These are phyloP conservation scores for Euthynnus affinis DNA, from an alignment of 2,797 vertebrate species.

Conservation along the genomic window DNA sequence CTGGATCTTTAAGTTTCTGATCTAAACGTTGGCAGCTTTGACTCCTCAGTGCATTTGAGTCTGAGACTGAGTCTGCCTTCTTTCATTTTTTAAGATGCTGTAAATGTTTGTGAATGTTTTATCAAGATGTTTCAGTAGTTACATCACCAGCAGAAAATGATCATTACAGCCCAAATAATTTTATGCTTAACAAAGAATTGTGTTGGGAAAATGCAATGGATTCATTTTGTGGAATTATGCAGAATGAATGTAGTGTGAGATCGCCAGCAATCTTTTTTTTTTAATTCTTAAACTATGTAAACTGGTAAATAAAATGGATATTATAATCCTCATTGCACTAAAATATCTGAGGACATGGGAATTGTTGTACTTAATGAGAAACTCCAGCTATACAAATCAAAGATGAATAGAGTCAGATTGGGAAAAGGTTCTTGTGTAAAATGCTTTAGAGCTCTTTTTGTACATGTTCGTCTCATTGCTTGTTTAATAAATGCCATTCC, in stretches of 20 bases:
- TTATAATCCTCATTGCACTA: conserved; percentile 2
- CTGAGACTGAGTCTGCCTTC: too few species aligned
- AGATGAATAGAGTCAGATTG: conserved; percentile 16
- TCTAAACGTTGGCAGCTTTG: conserved; percentile 50
- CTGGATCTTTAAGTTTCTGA: conserved; percentile 38
- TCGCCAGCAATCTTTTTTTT: conserved; percentile 1
- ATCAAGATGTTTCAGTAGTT: conserved; percentile 22
- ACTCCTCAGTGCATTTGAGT: conserved; percentile 24
- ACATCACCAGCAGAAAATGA: conserved; percentile 25
- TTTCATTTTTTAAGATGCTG: conserved; percentile 28
- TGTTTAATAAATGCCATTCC: conserved; percentile 68
- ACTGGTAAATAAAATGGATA: conserved; percentile 7
- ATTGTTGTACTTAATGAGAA: not conserved
- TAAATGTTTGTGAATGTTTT: conserved; percentile 13
- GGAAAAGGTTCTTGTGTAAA: conserved; percentile 16
- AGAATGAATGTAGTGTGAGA: conserved; percentile 29
- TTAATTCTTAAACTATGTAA: not conserved
- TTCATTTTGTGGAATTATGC: not conserved
- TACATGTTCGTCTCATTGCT: conserved; percentile 51
- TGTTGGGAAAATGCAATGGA: not conserved
- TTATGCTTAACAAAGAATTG: not conserved
- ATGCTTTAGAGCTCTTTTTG: conserved; percentile 44
- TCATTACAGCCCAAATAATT: conserved; percentile 4
- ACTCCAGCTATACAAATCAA: conserved; percentile 17
- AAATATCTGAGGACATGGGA: not conserved